Conservation (phyloP, 2,888 invertebrate genomes). For the Drepanosiphum platanoidis region DNA sequence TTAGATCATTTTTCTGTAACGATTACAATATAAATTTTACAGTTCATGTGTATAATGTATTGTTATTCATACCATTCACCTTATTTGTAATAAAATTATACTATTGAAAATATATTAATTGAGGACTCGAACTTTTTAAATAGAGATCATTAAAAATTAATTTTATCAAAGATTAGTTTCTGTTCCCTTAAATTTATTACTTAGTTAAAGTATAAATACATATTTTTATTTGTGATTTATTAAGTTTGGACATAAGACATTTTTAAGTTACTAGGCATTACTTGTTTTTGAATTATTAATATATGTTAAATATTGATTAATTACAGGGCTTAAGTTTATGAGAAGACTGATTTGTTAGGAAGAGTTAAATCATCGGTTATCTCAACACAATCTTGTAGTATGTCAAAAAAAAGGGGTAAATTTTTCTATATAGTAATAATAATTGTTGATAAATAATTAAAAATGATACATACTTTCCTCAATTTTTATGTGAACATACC, state of each 20-base stretch:
- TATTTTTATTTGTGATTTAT: background rate
- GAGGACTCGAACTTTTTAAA: background rate
- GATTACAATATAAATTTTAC: slow-evolving; percentile 53
- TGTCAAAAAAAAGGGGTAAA: too few relatives aligned
- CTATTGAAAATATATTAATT: slow-evolving; percentile 27
- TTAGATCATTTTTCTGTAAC: slow-evolving; percentile 50
- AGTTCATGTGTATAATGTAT: slow-evolving; percentile 33
- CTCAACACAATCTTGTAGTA: too few relatives aligned
- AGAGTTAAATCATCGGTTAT: too few relatives aligned
- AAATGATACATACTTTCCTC: too few relatives aligned
- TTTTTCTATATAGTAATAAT: too few relatives aligned
- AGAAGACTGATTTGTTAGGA: too few relatives aligned
- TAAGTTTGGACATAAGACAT: background rate
- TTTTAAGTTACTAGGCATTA: background rate
- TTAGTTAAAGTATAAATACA: background rate
- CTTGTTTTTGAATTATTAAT: too few relatives aligned
- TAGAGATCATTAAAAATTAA: background rate
- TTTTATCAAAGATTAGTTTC: background rate
- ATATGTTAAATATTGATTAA: too few relatives aligned
- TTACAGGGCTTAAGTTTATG: too few relatives aligned
- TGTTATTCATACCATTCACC: slow-evolving; percentile 38
- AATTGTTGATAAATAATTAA: too few relatives aligned
- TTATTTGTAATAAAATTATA: slow-evolving; percentile 56
- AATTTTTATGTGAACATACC: too few relatives aligned
- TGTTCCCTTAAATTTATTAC: background rate